Conservation (phyloP, 2,888 invertebrate genomes). For the Euproctis similis region DNA sequence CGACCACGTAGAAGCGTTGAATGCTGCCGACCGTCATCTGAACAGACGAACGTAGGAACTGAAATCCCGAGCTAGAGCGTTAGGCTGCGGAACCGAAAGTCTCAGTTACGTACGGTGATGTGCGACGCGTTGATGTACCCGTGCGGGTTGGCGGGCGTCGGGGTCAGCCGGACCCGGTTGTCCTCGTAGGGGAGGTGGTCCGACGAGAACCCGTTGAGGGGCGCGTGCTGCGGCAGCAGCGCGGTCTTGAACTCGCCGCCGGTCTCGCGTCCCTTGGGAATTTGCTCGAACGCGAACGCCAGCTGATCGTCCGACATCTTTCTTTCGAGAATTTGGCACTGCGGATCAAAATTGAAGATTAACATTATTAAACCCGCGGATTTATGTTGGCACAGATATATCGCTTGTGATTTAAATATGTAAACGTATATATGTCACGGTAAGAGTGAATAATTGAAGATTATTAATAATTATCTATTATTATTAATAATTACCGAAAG, state of each 20-base stretch:
- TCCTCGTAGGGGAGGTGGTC: slow-evolving; percentile 94
- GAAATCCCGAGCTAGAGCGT: not conserved
- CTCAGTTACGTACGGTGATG: slow-evolving; percentile 79
- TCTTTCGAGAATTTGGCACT: slow-evolving; percentile 67
- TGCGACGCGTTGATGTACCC: slow-evolving; percentile 97
- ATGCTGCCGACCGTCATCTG: slow-evolving; percentile 88
- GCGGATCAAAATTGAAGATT: no score
- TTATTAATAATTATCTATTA: no score
- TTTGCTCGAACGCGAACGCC: slow-evolving; percentile 89
- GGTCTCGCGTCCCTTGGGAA: slow-evolving; percentile 83
- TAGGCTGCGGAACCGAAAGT: not conserved
- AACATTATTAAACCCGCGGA: no score
- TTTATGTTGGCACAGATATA: no score
- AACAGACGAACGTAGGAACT: not conserved
- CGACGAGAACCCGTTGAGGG: slow-evolving; percentile 73
- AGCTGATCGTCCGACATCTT: slow-evolving; percentile 83
- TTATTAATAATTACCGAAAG: no score
- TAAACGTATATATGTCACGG: no score
- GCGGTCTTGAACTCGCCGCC: slow-evolving; percentile 84
- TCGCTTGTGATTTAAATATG: no score
- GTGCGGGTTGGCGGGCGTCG: slow-evolving; percentile 86
- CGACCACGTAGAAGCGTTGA: slow-evolving; percentile 87
- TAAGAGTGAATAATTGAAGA: no score
- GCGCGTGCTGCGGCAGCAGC: slow-evolving; percentile 80
- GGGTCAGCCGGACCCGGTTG: slow-evolving; percentile 88